These are phyloP conservation scores for Nycteola revayana DNA, from an alignment of 2,888 invertebrate genomes.

Conservation along the genomic window DNA sequence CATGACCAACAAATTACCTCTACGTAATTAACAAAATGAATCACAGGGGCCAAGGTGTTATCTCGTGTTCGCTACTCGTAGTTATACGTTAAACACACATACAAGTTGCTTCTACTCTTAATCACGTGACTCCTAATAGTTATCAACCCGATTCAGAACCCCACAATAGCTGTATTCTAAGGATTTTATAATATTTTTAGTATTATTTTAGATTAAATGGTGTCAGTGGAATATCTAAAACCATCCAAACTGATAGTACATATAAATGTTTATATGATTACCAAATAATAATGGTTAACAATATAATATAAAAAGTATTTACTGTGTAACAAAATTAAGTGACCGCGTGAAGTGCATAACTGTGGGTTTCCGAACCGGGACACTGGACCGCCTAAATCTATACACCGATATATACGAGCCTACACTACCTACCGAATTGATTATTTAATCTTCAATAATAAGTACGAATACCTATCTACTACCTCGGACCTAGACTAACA, in stretches of 20 bases:
- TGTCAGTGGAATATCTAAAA: too few relatives aligned
- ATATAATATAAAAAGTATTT: too few relatives aligned
- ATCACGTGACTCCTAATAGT: conserved; percentile 45
- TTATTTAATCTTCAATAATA: conserved; percentile 29
- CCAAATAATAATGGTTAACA: too few relatives aligned
- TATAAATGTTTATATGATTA: too few relatives aligned
- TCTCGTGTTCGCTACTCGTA: conserved; percentile 58
- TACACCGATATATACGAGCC: conserved; percentile 49
- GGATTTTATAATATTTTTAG: too few relatives aligned
- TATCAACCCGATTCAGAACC: conserved; percentile 7
- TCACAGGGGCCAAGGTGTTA: conserved; percentile 77
- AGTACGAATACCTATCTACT: conserved; percentile 47
- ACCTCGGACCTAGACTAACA: conserved; percentile 55
- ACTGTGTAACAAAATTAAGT: too few relatives aligned
- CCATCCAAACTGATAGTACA: too few relatives aligned
- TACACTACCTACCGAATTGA: conserved; percentile 26
- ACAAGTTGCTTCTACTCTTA: conserved; percentile 46
- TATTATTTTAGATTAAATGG: too few relatives aligned
- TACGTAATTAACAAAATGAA: conserved; percentile 74
- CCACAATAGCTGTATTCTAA: conserved; percentile 5
- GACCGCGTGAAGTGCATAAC: too few relatives aligned
- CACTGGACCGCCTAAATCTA: conserved; percentile 32
- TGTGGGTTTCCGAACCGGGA: too few relatives aligned
- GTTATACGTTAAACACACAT: conserved; percentile 29
- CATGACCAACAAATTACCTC: conserved; percentile 66